A percentile compares a stretch with the other conserved stretches of the same genome.
Conservation (phyloP, 2,113 vertebrate genomes). For the Prunella himalayana region DNA sequence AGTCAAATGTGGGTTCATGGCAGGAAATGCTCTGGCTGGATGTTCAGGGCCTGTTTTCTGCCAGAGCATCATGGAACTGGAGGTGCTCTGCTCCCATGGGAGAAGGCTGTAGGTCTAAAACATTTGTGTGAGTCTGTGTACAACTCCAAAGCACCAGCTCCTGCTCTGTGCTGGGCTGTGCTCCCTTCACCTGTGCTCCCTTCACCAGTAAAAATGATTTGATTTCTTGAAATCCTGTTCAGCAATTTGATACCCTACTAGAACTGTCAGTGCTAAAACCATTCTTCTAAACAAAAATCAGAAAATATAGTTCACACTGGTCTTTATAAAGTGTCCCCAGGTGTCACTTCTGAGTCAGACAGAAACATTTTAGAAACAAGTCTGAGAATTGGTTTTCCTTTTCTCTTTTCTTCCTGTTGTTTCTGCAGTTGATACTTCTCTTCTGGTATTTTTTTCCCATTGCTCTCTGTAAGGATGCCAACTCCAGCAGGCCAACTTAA, state of each 20-base stretch:
- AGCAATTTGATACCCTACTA: not conserved
- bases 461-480: not conserved
- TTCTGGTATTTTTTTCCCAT: not conserved
- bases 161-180: not conserved
- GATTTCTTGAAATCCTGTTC: not conserved
- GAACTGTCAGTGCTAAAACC: not conserved
- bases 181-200: not conserved
- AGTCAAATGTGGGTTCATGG: not conserved
- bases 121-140: not conserved
- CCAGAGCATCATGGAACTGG: not conserved
- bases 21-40: not conserved
- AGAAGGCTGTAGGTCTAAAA: not conserved
- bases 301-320: not conserved
- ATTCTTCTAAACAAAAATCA: not conserved
- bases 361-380: not conserved
- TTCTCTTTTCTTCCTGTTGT: not conserved
- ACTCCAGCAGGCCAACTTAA: not conserved
- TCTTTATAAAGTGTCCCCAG: conserved; percentile 1
- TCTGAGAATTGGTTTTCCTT: not conserved
- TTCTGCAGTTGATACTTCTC: not conserved
- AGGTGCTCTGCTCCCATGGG: not conserved
- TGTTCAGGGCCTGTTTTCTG: not conserved
- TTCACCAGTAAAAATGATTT: not conserved
- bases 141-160: not conserved
- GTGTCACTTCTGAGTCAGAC: conserved; percentile 53